Conservation (phyloP, 1,140 invertebrate genomes). For the Drosophila kohkoa region DNA sequence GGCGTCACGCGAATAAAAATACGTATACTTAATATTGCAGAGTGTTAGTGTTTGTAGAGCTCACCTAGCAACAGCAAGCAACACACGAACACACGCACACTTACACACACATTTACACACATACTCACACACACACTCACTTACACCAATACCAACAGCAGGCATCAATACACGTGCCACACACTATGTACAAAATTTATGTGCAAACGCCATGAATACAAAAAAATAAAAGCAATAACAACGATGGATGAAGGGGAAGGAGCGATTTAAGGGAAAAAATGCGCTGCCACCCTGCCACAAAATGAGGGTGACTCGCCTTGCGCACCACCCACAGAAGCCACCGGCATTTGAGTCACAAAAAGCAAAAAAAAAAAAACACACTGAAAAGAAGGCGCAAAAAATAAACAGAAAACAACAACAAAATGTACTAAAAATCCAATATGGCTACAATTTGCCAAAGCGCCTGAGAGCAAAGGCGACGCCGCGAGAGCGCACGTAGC, state of each 20-base stretch:
- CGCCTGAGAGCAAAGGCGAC: constrained; percentile 39
- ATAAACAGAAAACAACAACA: constrained; percentile 41
- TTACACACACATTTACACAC: constrained; percentile 6
- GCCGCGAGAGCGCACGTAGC: constrained; percentile 32
- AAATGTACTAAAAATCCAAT: constrained; percentile 80
- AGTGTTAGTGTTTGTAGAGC: constrained; percentile 8
- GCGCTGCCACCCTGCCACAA: constrained; percentile 57
- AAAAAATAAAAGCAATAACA: constrained; percentile 16
- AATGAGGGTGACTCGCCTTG: constrained; percentile 65
- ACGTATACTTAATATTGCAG: constrained; percentile 1
- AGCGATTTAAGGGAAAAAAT: constrained; percentile 27
- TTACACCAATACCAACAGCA: constrained; percentile 51
- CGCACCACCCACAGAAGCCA: constrained; percentile 69
- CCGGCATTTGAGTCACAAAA: constrained; percentile 66
- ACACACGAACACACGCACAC: not conserved
- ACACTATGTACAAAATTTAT: constrained; percentile 53
- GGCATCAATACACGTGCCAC: constrained; percentile 71
- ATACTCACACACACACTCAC: constrained; percentile 6
- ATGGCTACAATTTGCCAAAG: constrained; percentile 79
- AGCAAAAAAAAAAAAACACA: constrained; percentile 25
- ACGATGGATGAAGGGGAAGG: not conserved
- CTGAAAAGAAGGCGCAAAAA: constrained; percentile 32
- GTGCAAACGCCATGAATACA: constrained; percentile 39
- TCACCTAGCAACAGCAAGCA: constrained; percentile 36
- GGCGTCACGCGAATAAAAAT: constrained; percentile 44